Percentiles rank a stretch among this genome's conserved stretches.
Conservation (phyloP, 2,113 vertebrate genomes). For the Indicator indicator region DNA sequence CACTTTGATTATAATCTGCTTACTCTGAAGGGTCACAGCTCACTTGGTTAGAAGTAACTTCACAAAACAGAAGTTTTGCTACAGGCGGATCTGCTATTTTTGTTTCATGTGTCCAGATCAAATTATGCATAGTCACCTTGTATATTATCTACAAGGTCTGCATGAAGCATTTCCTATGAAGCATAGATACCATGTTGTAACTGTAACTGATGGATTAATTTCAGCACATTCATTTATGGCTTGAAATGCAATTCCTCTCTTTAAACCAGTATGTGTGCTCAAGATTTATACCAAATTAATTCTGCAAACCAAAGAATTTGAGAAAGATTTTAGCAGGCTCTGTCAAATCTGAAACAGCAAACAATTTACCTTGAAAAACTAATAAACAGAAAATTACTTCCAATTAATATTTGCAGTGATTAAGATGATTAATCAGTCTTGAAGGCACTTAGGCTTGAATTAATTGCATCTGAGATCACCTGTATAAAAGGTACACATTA, state of each 20-base stretch:
- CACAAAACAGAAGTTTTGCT: not conserved
- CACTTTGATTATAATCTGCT: not conserved
- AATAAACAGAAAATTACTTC: not conserved
- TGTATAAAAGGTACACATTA: not conserved
- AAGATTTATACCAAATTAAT: not conserved
- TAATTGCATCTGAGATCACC: not conserved
- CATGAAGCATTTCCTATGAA: not conserved
- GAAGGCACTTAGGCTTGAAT: not conserved
- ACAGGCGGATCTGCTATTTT: slow-evolving; percentile 1
- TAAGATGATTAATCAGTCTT: not conserved
- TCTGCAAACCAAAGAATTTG: not conserved
- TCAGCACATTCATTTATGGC: not conserved
- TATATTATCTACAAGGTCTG: not conserved
- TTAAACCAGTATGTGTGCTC: not conserved
- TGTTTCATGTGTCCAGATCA: not conserved
- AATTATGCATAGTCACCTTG: not conserved
- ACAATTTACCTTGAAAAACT: not conserved
- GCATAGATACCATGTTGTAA: not conserved
- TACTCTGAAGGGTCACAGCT: not conserved
- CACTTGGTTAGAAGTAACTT: not conserved
- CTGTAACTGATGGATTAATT: not conserved
- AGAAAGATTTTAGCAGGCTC: not conserved
- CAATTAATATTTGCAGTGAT: not conserved
- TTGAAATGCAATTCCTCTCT: not conserved
- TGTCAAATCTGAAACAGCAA: not conserved